A percentile compares a stretch with the other conserved stretches of the same genome.
Evolutionary conservation across 64 coral and sea anemone genomes (phyloP).

Genomic region (Actinia equina): DNA sequence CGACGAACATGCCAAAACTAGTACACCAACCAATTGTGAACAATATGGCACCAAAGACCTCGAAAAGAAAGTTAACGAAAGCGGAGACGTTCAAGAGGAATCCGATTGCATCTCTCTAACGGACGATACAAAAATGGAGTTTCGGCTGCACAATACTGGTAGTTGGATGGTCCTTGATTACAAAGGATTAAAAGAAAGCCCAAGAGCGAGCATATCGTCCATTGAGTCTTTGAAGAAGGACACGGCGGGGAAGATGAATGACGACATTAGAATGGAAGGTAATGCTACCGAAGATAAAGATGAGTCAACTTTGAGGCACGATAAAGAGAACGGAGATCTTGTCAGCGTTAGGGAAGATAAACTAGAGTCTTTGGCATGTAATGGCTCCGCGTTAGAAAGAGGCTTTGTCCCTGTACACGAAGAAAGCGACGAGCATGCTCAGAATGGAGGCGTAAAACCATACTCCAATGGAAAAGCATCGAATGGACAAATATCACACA

Average conservation of each 20-base stretch:
- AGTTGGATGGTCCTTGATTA: slow-evolving; percentile 25
- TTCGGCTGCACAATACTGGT: neutral
- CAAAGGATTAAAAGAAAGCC: neutral
- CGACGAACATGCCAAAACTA: neutral
- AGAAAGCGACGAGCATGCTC: neutral
- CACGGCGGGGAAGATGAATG: neutral
- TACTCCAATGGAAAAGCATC: neutral
- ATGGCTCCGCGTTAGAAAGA: neutral
- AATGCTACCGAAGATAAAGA: neutral
- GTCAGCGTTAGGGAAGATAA: neutral
- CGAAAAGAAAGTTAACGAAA: neutral
- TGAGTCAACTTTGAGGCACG: neutral
- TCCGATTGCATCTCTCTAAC: neutral
- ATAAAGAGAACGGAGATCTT: neutral
- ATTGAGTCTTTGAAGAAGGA: neutral
- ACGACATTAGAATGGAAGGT: neutral
- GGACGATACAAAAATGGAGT: neutral
- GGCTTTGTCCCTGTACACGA: neutral
- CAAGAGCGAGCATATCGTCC: neutral
- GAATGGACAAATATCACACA: neutral
- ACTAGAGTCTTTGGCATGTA: neutral
- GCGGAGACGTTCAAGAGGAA: neutral
- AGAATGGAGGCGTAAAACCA: neutral
- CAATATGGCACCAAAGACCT: neutral
- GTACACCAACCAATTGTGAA: neutral